phyloP scores from a whole-genome alignment of 2,888 invertebrate genomes.

The Sipha maydis region DNA sequence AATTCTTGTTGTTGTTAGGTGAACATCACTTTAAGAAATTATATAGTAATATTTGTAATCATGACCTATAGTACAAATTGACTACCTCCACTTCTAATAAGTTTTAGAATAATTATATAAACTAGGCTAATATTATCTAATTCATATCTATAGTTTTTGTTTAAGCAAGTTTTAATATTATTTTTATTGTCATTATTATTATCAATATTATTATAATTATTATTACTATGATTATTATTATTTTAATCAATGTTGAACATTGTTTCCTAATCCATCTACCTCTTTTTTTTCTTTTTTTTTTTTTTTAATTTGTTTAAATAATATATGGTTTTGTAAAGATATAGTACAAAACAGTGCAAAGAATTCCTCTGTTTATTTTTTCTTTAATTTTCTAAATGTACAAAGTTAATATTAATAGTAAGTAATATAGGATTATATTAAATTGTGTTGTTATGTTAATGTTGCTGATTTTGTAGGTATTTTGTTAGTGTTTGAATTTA shows the following conservation, averaged over 20 bases:
- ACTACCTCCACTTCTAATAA: constrained; percentile 61
- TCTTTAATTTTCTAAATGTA: constrained; percentile 54
- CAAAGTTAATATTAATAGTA: constrained; percentile 55
- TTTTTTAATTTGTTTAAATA: constrained; percentile 16
- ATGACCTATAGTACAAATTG: constrained; percentile 60
- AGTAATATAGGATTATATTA: constrained; percentile 50
- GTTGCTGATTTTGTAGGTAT: constrained; percentile 50
- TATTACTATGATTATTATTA: constrained; percentile 44
- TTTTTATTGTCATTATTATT: constrained; percentile 38
- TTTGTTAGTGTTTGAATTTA: constrained; percentile 61
- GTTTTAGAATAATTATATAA: constrained; percentile 58
- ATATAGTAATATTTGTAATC: constrained; percentile 56
- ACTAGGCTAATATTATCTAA: constrained; percentile 61
- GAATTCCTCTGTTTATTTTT: constrained; percentile 57
- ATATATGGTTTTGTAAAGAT: constrained; percentile 46
- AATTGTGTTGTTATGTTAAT: constrained; percentile 55
- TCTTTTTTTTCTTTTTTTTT: constrained; percentile 49
- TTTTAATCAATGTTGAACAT: constrained; percentile 33
- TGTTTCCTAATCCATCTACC: constrained; percentile 59
- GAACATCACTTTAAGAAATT: constrained; percentile 57
- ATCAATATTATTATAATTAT: constrained; percentile 47
- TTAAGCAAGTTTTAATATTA: constrained; percentile 58
- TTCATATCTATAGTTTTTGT: constrained; percentile 58
- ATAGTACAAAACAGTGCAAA: constrained; percentile 62
- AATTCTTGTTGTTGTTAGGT: constrained; percentile 53